Evolutionary conservation across 1,140 invertebrate genomes (phyloP).

Genomic region (Littorina saxatilis): DNA sequence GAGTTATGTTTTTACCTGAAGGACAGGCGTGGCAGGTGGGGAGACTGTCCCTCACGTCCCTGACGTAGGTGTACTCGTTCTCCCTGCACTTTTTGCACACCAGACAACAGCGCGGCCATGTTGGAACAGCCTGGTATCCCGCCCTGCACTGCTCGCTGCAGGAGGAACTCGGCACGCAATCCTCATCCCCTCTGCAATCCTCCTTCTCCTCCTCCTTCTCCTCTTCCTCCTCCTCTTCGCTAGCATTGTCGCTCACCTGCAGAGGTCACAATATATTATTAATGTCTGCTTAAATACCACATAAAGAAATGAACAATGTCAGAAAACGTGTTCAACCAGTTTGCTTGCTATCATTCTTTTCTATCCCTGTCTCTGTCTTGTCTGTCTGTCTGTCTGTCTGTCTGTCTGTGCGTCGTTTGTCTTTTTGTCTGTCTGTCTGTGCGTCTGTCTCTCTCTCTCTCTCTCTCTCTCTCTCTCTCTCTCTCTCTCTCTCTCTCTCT

Average conservation of each 20-base stretch:
- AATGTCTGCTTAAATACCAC: too few species aligned
- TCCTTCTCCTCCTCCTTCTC: not conserved
- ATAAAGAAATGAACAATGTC: too few species aligned
- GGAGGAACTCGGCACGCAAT: not conserved
- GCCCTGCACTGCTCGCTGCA: conserved; percentile 19
- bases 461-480: not conserved
- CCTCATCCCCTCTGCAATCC: not conserved
- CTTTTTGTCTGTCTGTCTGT: too few species aligned
- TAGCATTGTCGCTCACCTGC: too few species aligned
- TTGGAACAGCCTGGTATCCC: conserved; percentile 14
- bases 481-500: not conserved
- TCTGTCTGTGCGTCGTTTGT: too few species aligned
- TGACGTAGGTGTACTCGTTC: conserved; percentile 51
- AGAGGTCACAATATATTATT: too few species aligned
- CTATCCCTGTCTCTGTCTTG: too few species aligned
- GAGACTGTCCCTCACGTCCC: conserved; percentile 22
- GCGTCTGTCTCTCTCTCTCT: not conserved
- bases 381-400: too few species aligned
- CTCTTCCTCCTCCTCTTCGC: conserved; percentile 12
- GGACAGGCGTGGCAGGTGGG: conserved; percentile 54
- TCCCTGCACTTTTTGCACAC: conserved; percentile 46
- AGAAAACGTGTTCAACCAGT: too few species aligned
- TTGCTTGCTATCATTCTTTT: too few species aligned
- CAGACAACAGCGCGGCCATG: conserved; percentile 53
- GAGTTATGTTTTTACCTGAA: not conserved